Evolutionary conservation across 2,888 invertebrate genomes (phyloP).

Genomic region (Drosophila multiciliata): DNA sequence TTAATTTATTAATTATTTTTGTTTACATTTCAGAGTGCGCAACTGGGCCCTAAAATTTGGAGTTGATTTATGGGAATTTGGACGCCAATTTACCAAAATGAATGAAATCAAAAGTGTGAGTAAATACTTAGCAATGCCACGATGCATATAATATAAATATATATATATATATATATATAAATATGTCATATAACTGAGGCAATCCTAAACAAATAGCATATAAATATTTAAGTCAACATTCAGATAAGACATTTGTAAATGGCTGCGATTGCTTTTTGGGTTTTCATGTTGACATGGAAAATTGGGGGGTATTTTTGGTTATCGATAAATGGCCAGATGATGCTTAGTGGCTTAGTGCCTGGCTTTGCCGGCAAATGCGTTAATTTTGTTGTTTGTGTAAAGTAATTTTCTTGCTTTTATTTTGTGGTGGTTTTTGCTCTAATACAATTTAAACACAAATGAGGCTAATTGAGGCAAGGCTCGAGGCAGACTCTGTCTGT

Average conservation of each 20-base stretch:
- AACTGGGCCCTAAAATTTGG: conserved; percentile 97
- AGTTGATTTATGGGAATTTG: conserved; percentile 95
- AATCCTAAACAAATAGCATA: conserved; percentile 31
- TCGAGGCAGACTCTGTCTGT: conserved; percentile 4
- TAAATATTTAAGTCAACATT: conserved; percentile 28
- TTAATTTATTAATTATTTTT: conserved; percentile 10
- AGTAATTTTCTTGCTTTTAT: conserved; percentile 33
- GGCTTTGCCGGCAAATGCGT: conserved; percentile 61
- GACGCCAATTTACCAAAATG: conserved; percentile 94
- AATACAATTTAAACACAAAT: conserved; percentile 77
- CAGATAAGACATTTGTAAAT: conserved; percentile 57
- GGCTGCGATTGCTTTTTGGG: conserved; percentile 42
- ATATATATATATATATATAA: no score
- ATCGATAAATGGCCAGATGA: conserved; percentile 68
- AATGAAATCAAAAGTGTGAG: conserved; percentile 94
- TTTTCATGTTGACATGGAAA: conserved; percentile 1
- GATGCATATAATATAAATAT: neutral
- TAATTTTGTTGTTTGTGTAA: conserved; percentile 43
- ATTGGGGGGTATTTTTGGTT: conserved; percentile 11
- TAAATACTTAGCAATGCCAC: conserved; percentile 66
- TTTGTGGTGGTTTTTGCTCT: conserved; percentile 41
- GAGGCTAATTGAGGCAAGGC: conserved; percentile 67
- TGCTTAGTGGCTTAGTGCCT: conserved; percentile 49
- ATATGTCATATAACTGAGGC: conserved; percentile 9
- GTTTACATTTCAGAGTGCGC: conserved; percentile 90